These are phyloP conservation scores for Microplitis manilae DNA, from an alignment of 2,888 invertebrate species.

Conservation along the genomic window DNA sequence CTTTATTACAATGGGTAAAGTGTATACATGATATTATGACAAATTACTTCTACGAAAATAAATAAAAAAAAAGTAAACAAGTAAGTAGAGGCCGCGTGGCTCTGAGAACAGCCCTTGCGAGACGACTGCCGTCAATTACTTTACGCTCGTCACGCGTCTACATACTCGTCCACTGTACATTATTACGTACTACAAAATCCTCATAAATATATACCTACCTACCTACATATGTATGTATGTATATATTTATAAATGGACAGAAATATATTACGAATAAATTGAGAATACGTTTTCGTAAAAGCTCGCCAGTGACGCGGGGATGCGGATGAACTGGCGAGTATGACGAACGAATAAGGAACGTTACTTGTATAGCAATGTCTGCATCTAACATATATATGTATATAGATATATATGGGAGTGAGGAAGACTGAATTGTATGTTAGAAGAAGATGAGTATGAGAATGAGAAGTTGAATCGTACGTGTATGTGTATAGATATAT, in stretches of 20 bases:
- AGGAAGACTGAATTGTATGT: not conserved
- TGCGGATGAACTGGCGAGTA: not conserved
- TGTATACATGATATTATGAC: not conserved
- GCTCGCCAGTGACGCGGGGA: not conserved
- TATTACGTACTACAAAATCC: too few species aligned
- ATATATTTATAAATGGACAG: not conserved
- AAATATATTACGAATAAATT: not conserved
- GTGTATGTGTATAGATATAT: not conserved
- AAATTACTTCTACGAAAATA: not conserved
- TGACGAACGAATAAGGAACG: not conserved
- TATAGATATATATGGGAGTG: not conserved
- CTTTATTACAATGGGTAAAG: conserved; percentile 6
- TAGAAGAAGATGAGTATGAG: conserved; percentile 33
- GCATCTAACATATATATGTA: not conserved
- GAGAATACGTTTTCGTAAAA: conserved; percentile 2
- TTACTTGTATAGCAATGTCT: not conserved
- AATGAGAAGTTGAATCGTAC: conserved; percentile 37
- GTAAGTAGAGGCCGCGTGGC: not conserved
- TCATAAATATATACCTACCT: not conserved
- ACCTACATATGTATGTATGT: not conserved
- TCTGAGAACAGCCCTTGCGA: not conserved
- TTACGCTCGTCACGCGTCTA: not conserved
- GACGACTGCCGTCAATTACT: not conserved
- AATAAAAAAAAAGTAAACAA: not conserved
- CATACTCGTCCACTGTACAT: not conserved